Base-by-base conservation (phyloP, 64 coral and sea anemone species). In the Trachythela sp. region DNA sequence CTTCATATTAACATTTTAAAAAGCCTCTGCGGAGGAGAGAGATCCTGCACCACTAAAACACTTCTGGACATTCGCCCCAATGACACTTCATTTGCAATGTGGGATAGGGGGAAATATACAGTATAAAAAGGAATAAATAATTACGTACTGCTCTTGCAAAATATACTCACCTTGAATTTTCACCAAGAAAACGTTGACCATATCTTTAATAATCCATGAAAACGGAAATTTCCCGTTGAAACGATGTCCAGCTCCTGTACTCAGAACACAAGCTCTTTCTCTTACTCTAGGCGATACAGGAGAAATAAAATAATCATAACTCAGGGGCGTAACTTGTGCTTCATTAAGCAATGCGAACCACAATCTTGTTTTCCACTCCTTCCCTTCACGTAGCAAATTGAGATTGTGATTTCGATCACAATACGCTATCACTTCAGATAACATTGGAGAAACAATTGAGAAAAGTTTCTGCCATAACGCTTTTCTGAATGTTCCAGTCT, bases 201-300 rank as follows among this genome's bases (percentile, higher is more conserved):
- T 88, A 43, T 93, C 94, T 39, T 93, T 93, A 48, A 96, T 50
- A 15, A 96, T 70, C 94, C 94, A 96, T 1, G 94, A 96, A 89
- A 96, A 96, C 4, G 94, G 92, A 31, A 91, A 91, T 86, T 88
- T 76, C 33, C 89, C 50, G 0, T 95, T 51, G 30, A 95, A 95
- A 36, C 88, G 89, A 30, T 77, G 83, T 80, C 83, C 94, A 27
- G 48, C 60, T 2, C 91, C 91, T 36, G 91, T 85, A 13, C 86
- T 92, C 31, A 51, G 90, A 22, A 95, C 92, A 18, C 50, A 91
- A 77, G 90, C 94, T 9, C 91, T 84, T 48, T 85, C 91, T 26
- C 86, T 71, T 41, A 95, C 70, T 17, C 43, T 59, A 77, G 75
- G 48, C 30, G 49, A 86, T 36, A 89, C 89, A 48, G 89, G 91